Evolutionary conservation across 2,888 invertebrate species (phyloP).

Genomic region (Gymnosoma rotundatum): DNA sequence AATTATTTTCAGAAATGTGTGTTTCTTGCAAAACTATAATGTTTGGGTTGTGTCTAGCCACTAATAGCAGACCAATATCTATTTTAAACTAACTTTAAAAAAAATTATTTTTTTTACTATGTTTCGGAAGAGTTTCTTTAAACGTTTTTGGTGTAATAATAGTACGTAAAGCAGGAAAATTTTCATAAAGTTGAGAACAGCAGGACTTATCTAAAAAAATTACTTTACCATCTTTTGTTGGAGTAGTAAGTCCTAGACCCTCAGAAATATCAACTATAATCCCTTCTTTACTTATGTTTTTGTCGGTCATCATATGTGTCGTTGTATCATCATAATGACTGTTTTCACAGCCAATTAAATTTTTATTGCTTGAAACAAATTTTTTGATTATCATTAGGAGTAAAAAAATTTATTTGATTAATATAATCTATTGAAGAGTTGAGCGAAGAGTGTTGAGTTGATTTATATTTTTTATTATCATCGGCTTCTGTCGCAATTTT

Average conservation of each 20-base stretch:
- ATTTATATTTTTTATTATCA: too few relatives aligned
- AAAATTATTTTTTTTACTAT: neutral
- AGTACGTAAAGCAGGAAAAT: too few relatives aligned
- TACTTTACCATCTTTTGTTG: neutral
- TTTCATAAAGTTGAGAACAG: neutral
- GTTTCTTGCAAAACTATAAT: neutral
- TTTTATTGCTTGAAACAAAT: too few relatives aligned
- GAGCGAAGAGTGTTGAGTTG: too few relatives aligned
- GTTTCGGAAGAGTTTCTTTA: constrained; percentile 3
- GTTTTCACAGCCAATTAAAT: too few relatives aligned
- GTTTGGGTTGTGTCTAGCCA: neutral
- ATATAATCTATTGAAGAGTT: too few relatives aligned
- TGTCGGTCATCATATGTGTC: neutral
- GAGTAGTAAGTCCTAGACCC: neutral
- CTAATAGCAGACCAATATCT: neutral
- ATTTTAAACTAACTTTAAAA: neutral
- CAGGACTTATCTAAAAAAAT: neutral
- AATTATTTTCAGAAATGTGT: neutral
- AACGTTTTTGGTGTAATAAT: too few relatives aligned
- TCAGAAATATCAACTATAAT: too few relatives aligned
- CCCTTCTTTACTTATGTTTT: neutral
- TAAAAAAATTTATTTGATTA: too few relatives aligned
- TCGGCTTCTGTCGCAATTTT: too few relatives aligned
- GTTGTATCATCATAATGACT: too few relatives aligned
- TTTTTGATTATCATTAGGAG: too few relatives aligned